Evolutionary conservation across 2,797 vertebrate species (phyloP), one percentile per base, ranked within the genome.

Genomic region (Leptatherina wallacei): DNA sequence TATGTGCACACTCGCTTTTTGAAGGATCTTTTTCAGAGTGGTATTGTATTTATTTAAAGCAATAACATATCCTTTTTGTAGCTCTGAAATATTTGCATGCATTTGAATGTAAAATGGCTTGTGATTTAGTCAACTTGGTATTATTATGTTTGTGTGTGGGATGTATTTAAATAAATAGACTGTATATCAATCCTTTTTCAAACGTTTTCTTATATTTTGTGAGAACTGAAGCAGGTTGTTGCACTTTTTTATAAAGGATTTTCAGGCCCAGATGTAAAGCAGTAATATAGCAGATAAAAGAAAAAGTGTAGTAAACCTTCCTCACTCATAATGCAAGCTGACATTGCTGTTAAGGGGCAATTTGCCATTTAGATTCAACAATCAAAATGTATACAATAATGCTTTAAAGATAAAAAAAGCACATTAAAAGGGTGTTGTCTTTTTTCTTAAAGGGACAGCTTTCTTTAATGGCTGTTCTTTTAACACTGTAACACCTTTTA

Each of bases 131-230:
- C 11, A 20, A 36, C 22, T 58, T 84, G 67, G 4, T 22, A 69
- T 12, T 58, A 44, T 67, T 44, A 44, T 70, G 32, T 85, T 18
- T 82, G 59, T 88, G 42, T 66, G 57, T 73, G 22, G 77, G 61
- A 76, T 22, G 69, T 75, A 8, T 58, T 73, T 72, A 51, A 91
- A 91, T 91, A 92, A 92, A 90, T 79, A 88, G 71, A 81, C 11
- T 61, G 56, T 59, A 73, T 13, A 47, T 66, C 56, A 0, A 77
- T 69, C 8, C 8, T 10, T 10, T 49, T 49, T 36, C 64, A 47
- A 60, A 52, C 85, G 66, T 60, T 86, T 80, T 85, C 27, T 85
- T 52, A 74, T 33, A 82, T 77, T 63, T 80, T 80, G 59, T 87
- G 66, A 29, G 77, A 69, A 52, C 14, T 72, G n/a, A 61, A 69